phyloP scores from a whole-genome alignment of 2,888 invertebrate species.

The Trachelus stipa region DNA sequence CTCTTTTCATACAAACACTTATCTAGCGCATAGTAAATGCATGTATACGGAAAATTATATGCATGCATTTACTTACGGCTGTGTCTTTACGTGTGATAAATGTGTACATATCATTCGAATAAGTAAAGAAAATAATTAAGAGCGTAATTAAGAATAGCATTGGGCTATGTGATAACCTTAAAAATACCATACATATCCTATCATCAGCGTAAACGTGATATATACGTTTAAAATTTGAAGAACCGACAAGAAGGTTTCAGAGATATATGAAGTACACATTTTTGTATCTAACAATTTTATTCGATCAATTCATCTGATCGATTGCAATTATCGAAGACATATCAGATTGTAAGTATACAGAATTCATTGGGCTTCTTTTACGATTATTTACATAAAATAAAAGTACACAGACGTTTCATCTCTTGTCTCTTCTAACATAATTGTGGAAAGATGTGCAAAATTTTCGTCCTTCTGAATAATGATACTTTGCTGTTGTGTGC shows the following conservation, averaged over 20 bases:
- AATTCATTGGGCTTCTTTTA: neutral
- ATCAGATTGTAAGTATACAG: neutral
- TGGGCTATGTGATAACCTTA: neutral
- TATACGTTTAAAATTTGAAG: neutral
- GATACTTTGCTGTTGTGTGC: neutral
- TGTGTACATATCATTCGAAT: constrained; percentile 44
- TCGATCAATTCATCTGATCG: neutral
- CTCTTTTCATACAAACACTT: neutral
- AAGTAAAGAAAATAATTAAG: neutral
- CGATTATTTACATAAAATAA: neutral
- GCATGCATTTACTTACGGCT: constrained; percentile 5
- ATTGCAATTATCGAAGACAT: too few species aligned
- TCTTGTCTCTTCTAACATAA: neutral
- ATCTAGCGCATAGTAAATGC: neutral
- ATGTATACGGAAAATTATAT: neutral
- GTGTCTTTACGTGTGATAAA: constrained; percentile 43
- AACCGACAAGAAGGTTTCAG: neutral
- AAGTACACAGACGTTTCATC: neutral
- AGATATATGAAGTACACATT: neutral
- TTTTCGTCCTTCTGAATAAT: neutral
- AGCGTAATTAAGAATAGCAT: neutral
- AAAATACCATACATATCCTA: neutral
- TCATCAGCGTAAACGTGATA: neutral
- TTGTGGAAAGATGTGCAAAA: neutral
- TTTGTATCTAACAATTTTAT: neutral